Conservation (phyloP, 1,140 invertebrate genomes). For the Diachasmimorpha longicaudata region DNA sequence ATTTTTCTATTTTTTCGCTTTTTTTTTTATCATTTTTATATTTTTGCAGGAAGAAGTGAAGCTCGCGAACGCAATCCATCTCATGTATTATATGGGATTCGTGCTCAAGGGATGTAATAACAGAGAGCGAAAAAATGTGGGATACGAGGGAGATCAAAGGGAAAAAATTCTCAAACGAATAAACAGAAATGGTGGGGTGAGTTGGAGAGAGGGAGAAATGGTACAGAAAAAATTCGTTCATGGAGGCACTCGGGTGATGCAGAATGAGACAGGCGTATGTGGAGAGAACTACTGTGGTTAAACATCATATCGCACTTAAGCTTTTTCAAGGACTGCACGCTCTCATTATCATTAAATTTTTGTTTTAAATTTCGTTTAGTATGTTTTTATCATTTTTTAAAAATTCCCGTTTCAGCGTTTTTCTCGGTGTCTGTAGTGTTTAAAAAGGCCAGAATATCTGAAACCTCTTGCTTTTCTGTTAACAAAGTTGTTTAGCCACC, state of each 20-base stretch:
- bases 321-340: not conserved
- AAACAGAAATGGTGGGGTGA: not conserved
- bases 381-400: not conserved
- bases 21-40: not conserved
- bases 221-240: not conserved
- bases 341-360: not conserved
- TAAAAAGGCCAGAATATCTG: not conserved
- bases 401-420: not conserved
- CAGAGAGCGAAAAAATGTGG: not conserved
- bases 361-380: not conserved
- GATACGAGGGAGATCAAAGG: not conserved
- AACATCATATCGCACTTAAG: not conserved
- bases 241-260: not conserved
- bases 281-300: not conserved
- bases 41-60: not conserved
- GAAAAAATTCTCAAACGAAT: not conserved
- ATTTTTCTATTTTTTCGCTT: not conserved
- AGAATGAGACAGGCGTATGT: not conserved
- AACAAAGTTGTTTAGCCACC: not conserved
- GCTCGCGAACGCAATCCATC: not conserved
- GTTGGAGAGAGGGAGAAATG: not conserved
- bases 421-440: not conserved
- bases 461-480: not conserved
- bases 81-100: not conserved
- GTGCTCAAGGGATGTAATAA: conserved; percentile 4